A percentile compares a stretch with the other conserved stretches of the same genome.
Evolutionary conservation across 2,888 invertebrate genomes (phyloP).

Genomic region (Hofmannophila pseudospretella): DNA sequence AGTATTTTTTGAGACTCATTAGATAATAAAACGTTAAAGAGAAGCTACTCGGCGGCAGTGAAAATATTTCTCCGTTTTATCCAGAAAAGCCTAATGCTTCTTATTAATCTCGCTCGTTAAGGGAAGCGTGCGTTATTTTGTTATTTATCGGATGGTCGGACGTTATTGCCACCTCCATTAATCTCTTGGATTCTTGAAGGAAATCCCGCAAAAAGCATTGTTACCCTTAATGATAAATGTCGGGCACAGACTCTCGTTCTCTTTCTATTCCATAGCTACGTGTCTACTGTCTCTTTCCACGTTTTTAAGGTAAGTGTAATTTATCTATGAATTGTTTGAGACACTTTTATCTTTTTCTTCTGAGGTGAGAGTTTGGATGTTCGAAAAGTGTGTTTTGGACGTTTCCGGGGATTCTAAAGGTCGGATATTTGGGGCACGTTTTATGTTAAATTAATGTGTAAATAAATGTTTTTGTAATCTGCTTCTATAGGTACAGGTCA

Average conservation of each 20-base stretch:
- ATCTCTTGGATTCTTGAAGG: slow-evolving; percentile 69
- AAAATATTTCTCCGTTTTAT: slow-evolving; percentile 2
- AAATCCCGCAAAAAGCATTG: slow-evolving; percentile 71
- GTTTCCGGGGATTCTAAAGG: slow-evolving; percentile 10
- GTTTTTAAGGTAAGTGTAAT: slow-evolving; percentile 57
- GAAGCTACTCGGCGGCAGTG: background rate
- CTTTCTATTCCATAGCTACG: slow-evolving; percentile 21
- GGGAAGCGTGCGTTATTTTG: slow-evolving; percentile 61
- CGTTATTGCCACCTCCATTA: slow-evolving; percentile 71
- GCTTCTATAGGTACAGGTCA: background rate
- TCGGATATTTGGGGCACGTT: background rate
- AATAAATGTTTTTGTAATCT: slow-evolving; percentile 1
- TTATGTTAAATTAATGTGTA: background rate
- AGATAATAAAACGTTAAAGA: no score
- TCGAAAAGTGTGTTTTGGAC: slow-evolving; percentile 25
- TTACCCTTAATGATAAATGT: slow-evolving; percentile 70
- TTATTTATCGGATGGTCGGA: slow-evolving; percentile 66
- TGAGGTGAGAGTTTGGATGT: slow-evolving; percentile 24
- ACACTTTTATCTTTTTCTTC: slow-evolving; percentile 54
- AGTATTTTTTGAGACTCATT: no score
- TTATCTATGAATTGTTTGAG: slow-evolving; percentile 57
- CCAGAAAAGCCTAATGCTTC: slow-evolving; percentile 35
- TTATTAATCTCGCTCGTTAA: slow-evolving; percentile 61
- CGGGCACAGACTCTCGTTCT: slow-evolving; percentile 26
- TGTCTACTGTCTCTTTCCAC: slow-evolving; percentile 31